These are phyloP conservation scores for Cydia strobilella DNA, from an alignment of 1,140 invertebrate genomes.

Conservation along the genomic window DNA sequence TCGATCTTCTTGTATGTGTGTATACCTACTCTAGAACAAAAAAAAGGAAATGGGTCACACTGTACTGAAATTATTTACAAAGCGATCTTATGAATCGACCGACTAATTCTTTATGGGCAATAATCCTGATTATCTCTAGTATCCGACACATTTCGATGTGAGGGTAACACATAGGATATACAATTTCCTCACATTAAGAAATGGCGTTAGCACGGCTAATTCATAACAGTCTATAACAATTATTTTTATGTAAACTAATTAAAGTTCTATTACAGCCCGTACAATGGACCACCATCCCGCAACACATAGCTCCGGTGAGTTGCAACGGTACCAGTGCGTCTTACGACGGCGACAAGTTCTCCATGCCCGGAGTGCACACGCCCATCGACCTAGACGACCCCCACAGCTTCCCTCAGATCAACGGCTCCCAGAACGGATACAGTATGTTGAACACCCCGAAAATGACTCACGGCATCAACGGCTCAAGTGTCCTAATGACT, in stretches of 20 bases:
- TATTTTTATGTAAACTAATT: background rate
- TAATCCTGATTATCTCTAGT: too few relatives aligned
- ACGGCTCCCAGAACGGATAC: background rate
- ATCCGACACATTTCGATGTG: too few relatives aligned
- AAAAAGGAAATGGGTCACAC: too few relatives aligned
- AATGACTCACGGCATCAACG: background rate
- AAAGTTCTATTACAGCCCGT: slow-evolving; percentile 33
- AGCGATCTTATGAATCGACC: too few relatives aligned
- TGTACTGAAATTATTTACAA: too few relatives aligned
- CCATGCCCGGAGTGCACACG: background rate
- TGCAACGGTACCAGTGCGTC: background rate
- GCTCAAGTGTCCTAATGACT: slow-evolving; percentile 2
- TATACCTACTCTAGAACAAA: too few relatives aligned
- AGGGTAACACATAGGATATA: too few relatives aligned
- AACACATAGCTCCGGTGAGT: background rate
- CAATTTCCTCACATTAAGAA: too few relatives aligned
- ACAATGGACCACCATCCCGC: slow-evolving; percentile 34
- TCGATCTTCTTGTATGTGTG: background rate
- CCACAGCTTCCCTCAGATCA: background rate
- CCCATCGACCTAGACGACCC: slow-evolving; percentile 2
- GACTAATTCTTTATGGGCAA: too few relatives aligned
- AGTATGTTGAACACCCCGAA: background rate
- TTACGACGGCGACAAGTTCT: slow-evolving; percentile 62
- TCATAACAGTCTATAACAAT: too few relatives aligned
- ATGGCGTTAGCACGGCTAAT: too few relatives aligned